Evolutionary conservation across 2,113 vertebrate species (phyloP).

Genomic region (Sinocyclocheilus anophthalmus): DNA sequence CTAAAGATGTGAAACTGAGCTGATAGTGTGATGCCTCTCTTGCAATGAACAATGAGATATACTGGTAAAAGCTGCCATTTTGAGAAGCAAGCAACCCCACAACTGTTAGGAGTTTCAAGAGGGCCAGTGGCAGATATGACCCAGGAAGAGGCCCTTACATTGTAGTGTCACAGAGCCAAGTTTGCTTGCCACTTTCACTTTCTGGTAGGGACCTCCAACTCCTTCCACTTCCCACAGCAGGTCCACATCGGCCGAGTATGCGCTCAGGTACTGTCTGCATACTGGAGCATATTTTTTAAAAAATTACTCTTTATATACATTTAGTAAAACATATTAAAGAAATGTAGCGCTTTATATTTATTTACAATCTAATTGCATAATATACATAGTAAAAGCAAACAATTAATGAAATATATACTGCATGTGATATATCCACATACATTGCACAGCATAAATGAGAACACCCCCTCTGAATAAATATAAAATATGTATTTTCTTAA

Average conservation of each 20-base stretch:
- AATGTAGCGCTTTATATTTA: neutral
- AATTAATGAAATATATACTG: neutral
- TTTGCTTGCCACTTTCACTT: constrained; percentile 71
- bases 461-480: no score
- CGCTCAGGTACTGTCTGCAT: constrained; percentile 82
- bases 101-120: neutral
- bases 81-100: neutral
- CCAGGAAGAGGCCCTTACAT: constrained; percentile 10
- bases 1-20: neutral
- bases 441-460: no score
- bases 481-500: no score
- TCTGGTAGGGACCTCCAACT: constrained; percentile 80
- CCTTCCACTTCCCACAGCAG: constrained; percentile 88
- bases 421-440: neutral
- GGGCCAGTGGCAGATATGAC: neutral
- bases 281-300: neutral
- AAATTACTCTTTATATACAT: neutral
- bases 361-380: neutral
- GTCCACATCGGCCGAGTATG: constrained; percentile 78
- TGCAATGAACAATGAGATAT: neutral
- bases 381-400: neutral
- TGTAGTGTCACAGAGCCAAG: constrained; percentile 18
- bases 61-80: neutral
- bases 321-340: neutral
- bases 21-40: neutral